Percentiles rank a stretch among this genome's conserved stretches.
Conservation (phyloP, 2,113 vertebrate species). For the Parus major region DNA sequence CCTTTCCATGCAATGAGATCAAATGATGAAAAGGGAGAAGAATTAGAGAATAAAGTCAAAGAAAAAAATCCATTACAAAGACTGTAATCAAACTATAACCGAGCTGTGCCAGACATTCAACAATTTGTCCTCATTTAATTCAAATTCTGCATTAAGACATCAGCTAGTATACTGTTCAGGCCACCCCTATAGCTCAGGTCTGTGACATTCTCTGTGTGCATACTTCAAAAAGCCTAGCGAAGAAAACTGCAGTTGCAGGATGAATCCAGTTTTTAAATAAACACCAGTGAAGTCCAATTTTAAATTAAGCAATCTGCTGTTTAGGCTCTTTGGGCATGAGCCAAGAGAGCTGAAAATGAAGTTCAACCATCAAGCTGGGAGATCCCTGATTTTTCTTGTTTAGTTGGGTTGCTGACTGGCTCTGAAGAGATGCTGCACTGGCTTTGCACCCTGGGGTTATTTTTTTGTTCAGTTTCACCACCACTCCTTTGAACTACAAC, state of each 20-base stretch:
- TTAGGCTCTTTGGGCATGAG: not conserved
- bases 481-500: not conserved
- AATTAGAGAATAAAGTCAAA: not conserved
- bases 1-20: not conserved
- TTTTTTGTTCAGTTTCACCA: not conserved
- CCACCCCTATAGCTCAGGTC: not conserved
- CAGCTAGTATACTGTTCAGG: not conserved
- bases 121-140: not conserved
- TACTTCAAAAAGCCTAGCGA: not conserved
- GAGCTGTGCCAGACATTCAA: not conserved
- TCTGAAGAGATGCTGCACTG: not conserved
- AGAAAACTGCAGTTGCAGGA: not conserved
- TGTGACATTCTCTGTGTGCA: not conserved
- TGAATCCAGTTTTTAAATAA: not conserved
- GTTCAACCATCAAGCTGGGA: not conserved
- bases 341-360: slow-evolving; percentile 12
- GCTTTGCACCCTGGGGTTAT: not conserved
- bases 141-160: not conserved
- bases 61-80: not conserved
- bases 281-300: not conserved
- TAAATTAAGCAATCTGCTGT: not conserved
- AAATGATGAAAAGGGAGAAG: not conserved
- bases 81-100: not conserved
- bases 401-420: not conserved
- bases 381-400: not conserved